These are phyloP conservation scores for Cirrhinus mrigala DNA, from an alignment of 2,797 vertebrate genomes.

Conservation along the genomic window DNA sequence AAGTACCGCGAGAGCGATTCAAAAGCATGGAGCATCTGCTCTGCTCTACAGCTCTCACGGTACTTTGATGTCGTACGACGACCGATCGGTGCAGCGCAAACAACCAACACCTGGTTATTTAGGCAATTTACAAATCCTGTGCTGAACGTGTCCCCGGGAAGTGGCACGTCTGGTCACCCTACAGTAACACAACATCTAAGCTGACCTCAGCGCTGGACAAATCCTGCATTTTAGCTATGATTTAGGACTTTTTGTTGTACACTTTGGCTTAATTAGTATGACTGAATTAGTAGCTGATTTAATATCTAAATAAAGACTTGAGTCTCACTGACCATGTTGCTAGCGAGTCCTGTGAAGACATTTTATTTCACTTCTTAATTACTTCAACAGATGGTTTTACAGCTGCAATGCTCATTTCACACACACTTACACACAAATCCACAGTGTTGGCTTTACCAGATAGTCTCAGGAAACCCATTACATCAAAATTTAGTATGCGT, in stretches of 20 bases:
- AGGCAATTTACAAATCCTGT: no score
- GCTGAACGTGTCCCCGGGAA: no score
- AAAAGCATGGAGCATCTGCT: no score
- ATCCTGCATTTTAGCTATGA: neutral
- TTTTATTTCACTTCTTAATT: conserved; percentile 15
- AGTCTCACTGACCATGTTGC: neutral
- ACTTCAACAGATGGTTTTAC: conserved; percentile 33
- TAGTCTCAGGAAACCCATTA: neutral
- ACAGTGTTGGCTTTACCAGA: neutral
- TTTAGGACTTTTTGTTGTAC: neutral
- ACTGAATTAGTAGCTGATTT: neutral
- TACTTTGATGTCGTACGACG: no score
- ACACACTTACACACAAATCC: conserved; percentile 1
- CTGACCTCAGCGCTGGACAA: neutral
- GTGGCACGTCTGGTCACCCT: no score
- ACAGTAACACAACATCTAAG: neutral
- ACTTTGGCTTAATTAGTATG: neutral
- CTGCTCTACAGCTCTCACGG: no score
- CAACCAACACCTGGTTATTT: no score
- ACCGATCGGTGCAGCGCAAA: no score
- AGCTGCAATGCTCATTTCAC: conserved; percentile 6
- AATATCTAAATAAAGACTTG: neutral
- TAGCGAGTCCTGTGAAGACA: neutral
- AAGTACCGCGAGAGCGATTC: no score
- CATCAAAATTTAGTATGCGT: neutral